Evolutionary conservation across 1,140 invertebrate genomes (phyloP), one percentile per base, ranked within the genome.

Genomic region (Amphibalanus amphitrite): DNA sequence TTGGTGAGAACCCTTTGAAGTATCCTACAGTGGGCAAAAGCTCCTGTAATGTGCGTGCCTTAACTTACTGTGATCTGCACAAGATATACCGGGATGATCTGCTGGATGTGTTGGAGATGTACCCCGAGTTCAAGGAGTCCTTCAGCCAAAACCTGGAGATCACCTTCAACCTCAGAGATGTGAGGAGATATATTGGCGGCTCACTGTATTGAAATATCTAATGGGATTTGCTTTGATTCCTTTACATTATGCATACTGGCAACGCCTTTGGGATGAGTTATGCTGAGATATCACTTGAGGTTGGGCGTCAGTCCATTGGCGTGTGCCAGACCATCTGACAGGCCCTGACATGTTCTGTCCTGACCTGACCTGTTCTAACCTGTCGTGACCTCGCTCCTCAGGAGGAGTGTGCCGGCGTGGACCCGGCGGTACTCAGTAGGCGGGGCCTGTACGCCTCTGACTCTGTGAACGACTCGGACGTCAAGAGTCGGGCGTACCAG

Each of bases 41-140:
- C 65, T 93, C 92, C 75, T 97, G 92, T 81, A 94, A 96, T 79
- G 95, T 98, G n/a, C 86, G 95, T 77, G 95, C 95, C n/a, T 84
- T 99, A 74, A 98, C 95, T 0, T 98, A 98, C 82, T 98, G 96
- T 84, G 96, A 99, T 85, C 85, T 99, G 70, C 96, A 98, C 81
- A 96, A 96, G 81, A 95, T 99, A 73, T 89, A 95, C 78, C 85
- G 96, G 69, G 94, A 98, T 79, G 96, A 98, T 81, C 82, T 99
- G 67, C 84, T 98, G n/a, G 95, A 98, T 79, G 94, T 98, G 29
- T 82, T 98, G 59, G 94, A 97, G 75, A 88, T 98, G 78, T 99
- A 98, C 84, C 96, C 96, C 0, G 96, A 98, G 81, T 98, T 98
- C 83, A 87, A 90, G 69, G 88, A 92, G 76, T 86, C 89, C 75